Percentiles rank a stretch among this genome's conserved stretches.
Evolutionary conservation across 2,888 invertebrate species (phyloP).

Genomic region (Theretra japonica): DNA sequence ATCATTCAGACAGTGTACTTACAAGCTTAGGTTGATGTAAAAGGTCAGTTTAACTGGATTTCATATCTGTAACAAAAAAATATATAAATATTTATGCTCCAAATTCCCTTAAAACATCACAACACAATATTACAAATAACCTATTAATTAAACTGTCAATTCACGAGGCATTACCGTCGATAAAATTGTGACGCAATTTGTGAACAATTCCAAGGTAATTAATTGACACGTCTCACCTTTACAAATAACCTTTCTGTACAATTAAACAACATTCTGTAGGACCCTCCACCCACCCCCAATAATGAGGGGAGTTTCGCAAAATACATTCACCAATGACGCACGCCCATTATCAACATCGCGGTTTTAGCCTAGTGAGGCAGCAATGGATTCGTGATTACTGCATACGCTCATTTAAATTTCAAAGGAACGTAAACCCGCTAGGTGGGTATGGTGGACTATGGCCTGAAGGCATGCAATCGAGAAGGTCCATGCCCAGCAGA

Average conservation of each 20-base stretch:
- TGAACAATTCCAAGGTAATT: constrained; percentile 4
- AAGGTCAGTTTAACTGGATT: background rate
- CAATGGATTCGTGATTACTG: no score
- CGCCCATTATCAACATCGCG: background rate
- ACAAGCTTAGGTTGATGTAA: background rate
- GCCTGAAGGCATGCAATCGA: background rate
- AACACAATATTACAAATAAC: background rate
- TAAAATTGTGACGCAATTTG: background rate
- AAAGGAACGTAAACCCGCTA: no score
- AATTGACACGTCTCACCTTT: constrained; percentile 4
- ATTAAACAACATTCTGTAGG: background rate
- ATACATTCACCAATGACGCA: background rate
- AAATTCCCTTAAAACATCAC: background rate
- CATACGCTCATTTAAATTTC: no score
- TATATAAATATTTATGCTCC: background rate
- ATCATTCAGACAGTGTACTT: background rate
- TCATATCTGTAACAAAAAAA: background rate
- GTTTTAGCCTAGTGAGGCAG: no score
- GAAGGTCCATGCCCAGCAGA: background rate
- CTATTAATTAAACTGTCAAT: background rate
- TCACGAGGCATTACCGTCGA: background rate
- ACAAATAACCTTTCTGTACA: constrained; percentile 3
- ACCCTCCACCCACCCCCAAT: background rate
- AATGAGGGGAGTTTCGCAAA: background rate
- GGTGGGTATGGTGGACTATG: no score